Conservation (phyloP, 2,113 vertebrate genomes). For the Amphiprion percula region DNA sequence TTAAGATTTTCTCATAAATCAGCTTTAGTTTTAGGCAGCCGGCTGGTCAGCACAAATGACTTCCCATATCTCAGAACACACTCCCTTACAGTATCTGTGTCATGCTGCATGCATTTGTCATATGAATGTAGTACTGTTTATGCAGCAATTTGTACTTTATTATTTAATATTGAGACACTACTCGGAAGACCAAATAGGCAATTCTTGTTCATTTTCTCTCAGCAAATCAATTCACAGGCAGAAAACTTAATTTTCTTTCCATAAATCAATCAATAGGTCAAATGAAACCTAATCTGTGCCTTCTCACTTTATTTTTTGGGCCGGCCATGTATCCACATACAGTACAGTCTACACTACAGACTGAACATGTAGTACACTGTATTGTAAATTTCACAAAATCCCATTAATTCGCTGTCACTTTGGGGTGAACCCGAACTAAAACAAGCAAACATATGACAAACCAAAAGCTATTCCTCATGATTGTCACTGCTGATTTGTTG, state of each 20-base stretch:
- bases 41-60: constrained; percentile 12
- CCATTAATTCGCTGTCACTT: no score
- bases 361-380: no score
- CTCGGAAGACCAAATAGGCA: background rate
- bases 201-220: background rate
- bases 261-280: background rate
- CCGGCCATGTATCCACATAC: no score
- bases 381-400: no score
- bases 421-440: no score
- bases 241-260: background rate
- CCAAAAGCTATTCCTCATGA: no score
- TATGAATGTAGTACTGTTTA: background rate
- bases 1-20: constrained; percentile 36
- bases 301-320: no score
- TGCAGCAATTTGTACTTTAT: constrained; percentile 8
- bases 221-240: constrained; percentile 3
- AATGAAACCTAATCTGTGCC: background rate
- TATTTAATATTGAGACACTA: constrained; percentile 7
- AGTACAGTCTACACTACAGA: no score
- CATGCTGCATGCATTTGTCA: background rate
- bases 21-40: background rate
- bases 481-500: no score
- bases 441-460: no score
- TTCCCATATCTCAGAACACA: constrained; percentile 2
- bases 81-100: background rate